Percentiles rank a stretch among this genome's conserved stretches.
Conservation (phyloP, 64 coral and sea anemone genomes). For the Acropora tenuis region DNA sequence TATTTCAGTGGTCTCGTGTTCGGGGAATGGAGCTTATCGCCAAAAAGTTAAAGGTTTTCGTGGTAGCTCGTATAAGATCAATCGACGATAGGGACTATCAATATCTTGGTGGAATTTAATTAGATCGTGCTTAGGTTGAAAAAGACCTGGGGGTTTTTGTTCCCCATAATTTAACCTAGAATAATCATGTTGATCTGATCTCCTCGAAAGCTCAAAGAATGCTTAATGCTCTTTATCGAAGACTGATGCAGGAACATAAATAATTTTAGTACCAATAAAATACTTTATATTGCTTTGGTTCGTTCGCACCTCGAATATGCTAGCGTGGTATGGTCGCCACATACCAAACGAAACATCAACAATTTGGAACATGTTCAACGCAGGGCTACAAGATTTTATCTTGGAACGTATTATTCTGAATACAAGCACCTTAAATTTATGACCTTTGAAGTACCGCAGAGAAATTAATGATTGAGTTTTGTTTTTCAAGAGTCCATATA, state of each 20-base stretch:
- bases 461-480: background rate
- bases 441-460: background rate
- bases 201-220: conserved; percentile 21
- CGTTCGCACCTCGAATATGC: background rate
- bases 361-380: background rate
- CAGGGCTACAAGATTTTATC: conserved; percentile 1
- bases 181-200: conserved; percentile 24
- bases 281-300: background rate
- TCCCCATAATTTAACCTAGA: background rate
- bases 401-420: background rate
- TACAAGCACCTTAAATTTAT: background rate
- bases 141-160: conserved; percentile 17
- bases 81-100: background rate
- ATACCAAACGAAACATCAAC: background rate
- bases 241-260: background rate
- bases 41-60: background rate
- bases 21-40: background rate
- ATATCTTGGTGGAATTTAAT: background rate
- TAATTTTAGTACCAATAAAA: background rate
- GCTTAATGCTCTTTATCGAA: conserved; percentile 1
- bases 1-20: background rate
- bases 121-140: background rate
- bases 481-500: no score
- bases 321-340: background rate
- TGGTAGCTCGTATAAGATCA: background rate